Evolutionary conservation across 2,888 invertebrate species (phyloP), one percentile per base, ranked within the genome.

Genomic region (Scaptodrosophila latifasciaeformis): DNA sequence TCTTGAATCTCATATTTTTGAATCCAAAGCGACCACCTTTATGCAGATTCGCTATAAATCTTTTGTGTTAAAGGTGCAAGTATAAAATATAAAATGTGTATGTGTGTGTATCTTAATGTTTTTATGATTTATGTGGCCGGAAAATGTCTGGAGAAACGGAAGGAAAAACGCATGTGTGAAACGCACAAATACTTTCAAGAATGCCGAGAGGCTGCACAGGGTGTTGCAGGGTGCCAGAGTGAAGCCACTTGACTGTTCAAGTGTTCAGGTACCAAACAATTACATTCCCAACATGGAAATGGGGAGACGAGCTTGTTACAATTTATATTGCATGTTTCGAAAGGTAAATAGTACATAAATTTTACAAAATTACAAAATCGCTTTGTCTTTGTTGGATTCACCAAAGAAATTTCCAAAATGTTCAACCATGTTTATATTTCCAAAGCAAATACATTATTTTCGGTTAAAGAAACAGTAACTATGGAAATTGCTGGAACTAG

Each of bases 321-420:
- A 24, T 5, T 24, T 5, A 5, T 7, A 24, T 65, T 60, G 70
- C 59, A 58, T 57, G 63, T 59, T 62, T 58, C 61, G 60, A 62
- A 59, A 62, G 76, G 70, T 60, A 60, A 72, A 72, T 75, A n/a
- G n/a, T n/a, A 76, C 76, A 74, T 74, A 75, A 74, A 75, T 74
- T 78, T 75, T 75, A 62, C 62, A 56, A 70, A 74, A 77, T 77
- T 74, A 70, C 67, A 24, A 24, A 24, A 24, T 64, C 61, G 39
- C n/a, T n/a, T n/a, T n/a, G n/a, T n/a, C n/a, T n/a, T n/a, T n/a
- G n/a, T n/a, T n/a, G n/a, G n/a, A n/a, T n/a, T n/a, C n/a, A 21
- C 43, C 53, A 51, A 15, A 45, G 49, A 55, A 42, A 49, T 48
- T 30, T 47, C 40, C 17, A 30, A 24, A 35, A 49, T 45, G 43